Conservation (phyloP, 1,140 invertebrate genomes). For the Ips nitidus region DNA sequence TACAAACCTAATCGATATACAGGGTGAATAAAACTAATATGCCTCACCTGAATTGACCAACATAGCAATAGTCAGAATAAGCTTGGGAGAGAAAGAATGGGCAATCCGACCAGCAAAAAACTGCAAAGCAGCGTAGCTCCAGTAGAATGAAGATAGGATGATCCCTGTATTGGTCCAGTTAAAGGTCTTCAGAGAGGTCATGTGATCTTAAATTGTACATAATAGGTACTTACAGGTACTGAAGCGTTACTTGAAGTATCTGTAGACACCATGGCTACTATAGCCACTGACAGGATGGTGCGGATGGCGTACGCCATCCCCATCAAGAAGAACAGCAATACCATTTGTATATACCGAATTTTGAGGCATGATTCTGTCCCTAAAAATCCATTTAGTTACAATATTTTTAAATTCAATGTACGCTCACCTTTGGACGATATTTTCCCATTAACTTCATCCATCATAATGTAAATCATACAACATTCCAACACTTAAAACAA, state of each 20-base stretch:
- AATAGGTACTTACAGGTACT: conserved; percentile 27
- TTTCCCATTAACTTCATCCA: too few relatives aligned
- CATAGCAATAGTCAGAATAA: conserved; percentile 62
- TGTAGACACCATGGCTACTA: conserved; percentile 39
- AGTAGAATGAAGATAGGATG: conserved; percentile 70
- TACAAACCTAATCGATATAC: too few relatives aligned
- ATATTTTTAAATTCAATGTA: too few relatives aligned
- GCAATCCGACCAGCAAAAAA: conserved; percentile 70
- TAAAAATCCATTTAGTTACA: too few relatives aligned
- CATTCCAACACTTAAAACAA: too few relatives aligned
- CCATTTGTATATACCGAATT: conserved; percentile 33
- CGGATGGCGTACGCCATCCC: conserved; percentile 37
- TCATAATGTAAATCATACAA: too few relatives aligned
- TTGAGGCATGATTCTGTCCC: conserved; percentile 11
- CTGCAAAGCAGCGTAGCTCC: conserved; percentile 59
- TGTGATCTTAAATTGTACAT: neutral
- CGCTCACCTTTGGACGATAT: too few relatives aligned
- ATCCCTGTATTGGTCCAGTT: conserved; percentile 57
- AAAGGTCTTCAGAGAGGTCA: conserved; percentile 43
- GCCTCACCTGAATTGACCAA: conserved; percentile 44
- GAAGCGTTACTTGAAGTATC: conserved; percentile 23
- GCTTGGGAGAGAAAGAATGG: conserved; percentile 64
- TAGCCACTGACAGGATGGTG: conserved; percentile 39
- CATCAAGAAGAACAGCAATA: conserved; percentile 25
- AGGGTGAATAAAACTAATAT: too few relatives aligned